Evolutionary conservation across 1,140 invertebrate genomes (phyloP), one percentile per base, ranked within the genome.

Genomic region (Atta texana): DNA sequence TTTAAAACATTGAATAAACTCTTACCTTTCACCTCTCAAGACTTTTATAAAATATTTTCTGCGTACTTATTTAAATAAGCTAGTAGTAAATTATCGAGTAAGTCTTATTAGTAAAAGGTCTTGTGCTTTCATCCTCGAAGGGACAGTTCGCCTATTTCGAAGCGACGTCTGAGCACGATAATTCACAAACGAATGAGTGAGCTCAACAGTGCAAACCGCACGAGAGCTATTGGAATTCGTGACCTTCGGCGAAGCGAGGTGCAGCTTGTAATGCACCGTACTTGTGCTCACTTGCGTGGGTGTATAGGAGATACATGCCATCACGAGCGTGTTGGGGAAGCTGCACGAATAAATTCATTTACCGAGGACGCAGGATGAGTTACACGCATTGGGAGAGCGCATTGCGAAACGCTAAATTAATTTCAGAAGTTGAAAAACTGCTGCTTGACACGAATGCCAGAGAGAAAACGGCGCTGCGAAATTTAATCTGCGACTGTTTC

Each of bases 221-320:
- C 24, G 57, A 78, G 86, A 87, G 80, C 88, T 80, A 90, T 90
- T 85, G 89, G 89, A 90, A 90, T 90, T 90, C 84, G 88, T 80
- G 86, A 90, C 89, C 88, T 85, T 89, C 88, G 89, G 80, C 88
- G 74, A 69, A 82, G 84, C 88, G 76, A 90, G 88, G 74, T 72
- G 88, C 85, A 90, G 88, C 69, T 76, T 63, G 88, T 87, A 87
- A 90, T 77, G 89, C 88, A 71, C 64, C 85, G 85, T 74, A 84
- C 78, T 87, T 53, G 80, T 87, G 68, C 34, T 57, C 88, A 87
- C 80, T 69, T 28, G 89, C 61, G 86, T 90, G 85, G 86, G 88
- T 86, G 89, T 84, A 44, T 44, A 64, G 61, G 72, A 61, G 82
- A 57, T 87, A 69, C 87, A 69, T 76, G 87, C 81, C 71, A 59